Conservation (phyloP, 2,888 invertebrate species). For the Hirtodrosophila confusa region DNA sequence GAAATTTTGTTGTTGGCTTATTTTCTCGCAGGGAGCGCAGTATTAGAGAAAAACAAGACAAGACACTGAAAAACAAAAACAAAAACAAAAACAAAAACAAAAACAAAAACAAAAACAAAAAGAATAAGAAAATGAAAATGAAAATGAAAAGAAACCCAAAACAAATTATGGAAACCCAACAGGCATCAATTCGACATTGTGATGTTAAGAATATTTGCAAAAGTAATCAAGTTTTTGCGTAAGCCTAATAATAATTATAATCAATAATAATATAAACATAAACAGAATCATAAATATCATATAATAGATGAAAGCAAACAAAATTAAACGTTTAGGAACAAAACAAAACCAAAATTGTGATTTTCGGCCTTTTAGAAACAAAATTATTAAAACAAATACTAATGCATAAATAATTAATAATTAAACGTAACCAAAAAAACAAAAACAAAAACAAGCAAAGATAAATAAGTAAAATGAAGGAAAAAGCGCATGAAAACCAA, state of each 20-base stretch:
- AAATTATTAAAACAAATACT: constrained; percentile 61
- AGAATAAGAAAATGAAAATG: constrained; percentile 10
- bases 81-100: constrained; percentile 17
- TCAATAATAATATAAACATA: constrained; percentile 40
- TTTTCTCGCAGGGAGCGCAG: constrained; percentile 69
- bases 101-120: constrained; percentile 16
- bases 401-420: constrained; percentile 54
- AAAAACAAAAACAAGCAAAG: constrained; percentile 28
- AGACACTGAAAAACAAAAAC: constrained; percentile 12
- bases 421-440: constrained; percentile 45
- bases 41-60: constrained; percentile 61
- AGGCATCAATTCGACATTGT: constrained; percentile 78
- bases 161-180: constrained; percentile 35
- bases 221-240: constrained; percentile 42
- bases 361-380: constrained; percentile 83
- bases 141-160: constrained; percentile 14
- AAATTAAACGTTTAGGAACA: constrained; percentile 81
- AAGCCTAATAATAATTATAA: constrained; percentile 39
- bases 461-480: constrained; percentile 30
- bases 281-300: constrained; percentile 27
- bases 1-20: constrained; percentile 73
- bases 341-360: constrained; percentile 82
- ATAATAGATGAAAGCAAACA: constrained; percentile 47
- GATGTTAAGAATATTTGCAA: constrained; percentile 74
- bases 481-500: constrained; percentile 2